Evolutionary conservation across 2,888 invertebrate species (phyloP).

Genomic region (Carpatolechia fugitivella): DNA sequence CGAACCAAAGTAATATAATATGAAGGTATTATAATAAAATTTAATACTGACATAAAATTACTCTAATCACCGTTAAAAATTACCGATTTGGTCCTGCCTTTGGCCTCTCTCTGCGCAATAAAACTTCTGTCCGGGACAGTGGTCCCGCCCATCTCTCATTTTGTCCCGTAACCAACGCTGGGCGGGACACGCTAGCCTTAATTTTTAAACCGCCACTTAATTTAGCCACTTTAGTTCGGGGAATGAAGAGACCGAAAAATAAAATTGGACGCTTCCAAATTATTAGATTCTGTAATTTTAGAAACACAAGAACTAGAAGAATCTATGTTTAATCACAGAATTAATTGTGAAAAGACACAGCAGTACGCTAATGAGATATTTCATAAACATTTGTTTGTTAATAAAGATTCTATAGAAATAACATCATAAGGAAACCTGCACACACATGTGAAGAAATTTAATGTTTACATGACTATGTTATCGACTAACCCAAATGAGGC

Average conservation of each 20-base stretch:
- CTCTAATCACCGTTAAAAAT: constrained; percentile 19
- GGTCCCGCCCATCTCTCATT: constrained; percentile 57
- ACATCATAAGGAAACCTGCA: too few relatives aligned
- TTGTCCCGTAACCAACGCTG: constrained; percentile 42
- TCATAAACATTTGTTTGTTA: too few relatives aligned
- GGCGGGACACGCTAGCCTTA: constrained; percentile 34
- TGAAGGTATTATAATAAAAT: background rate
- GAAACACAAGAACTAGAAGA: too few relatives aligned
- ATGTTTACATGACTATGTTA: too few relatives aligned
- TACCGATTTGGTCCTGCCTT: constrained; percentile 18
- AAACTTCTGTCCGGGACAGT: constrained; percentile 53
- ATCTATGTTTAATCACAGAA: too few relatives aligned
- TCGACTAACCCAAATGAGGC: too few relatives aligned
- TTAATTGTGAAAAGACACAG: too few relatives aligned
- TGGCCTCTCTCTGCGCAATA: constrained; percentile 36
- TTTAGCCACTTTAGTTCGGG: constrained; percentile 17
- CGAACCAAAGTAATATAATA: background rate
- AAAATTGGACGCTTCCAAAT: background rate
- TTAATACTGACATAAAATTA: background rate
- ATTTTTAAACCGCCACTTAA: constrained; percentile 39
- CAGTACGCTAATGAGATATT: too few relatives aligned
- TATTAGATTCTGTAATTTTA: background rate
- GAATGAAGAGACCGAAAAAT: background rate
- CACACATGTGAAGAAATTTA: too few relatives aligned
- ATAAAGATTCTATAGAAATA: too few relatives aligned